phyloP scores from a whole-genome alignment of 2,888 invertebrate species.

The Tolmerus cingulatus region DNA sequence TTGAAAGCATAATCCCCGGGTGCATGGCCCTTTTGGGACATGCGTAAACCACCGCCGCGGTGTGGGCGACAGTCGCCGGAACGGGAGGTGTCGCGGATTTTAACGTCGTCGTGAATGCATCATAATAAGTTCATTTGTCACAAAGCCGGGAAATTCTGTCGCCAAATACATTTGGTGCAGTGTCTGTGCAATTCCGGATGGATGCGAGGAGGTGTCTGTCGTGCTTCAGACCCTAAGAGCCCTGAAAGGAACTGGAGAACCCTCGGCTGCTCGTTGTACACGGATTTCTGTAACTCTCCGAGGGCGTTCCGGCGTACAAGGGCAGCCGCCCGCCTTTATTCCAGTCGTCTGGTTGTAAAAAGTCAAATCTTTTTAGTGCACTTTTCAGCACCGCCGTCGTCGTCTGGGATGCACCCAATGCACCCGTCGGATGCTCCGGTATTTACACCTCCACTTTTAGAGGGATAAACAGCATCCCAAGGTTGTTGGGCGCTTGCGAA shows the following conservation, averaged over 20 bases:
- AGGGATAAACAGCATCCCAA: not conserved
- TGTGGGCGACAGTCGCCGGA: not conserved
- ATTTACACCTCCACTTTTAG: not conserved
- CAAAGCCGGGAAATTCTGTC: not conserved
- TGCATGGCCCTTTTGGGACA: not conserved
- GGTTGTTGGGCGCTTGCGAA: not conserved
- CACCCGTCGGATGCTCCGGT: not conserved
- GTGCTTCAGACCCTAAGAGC: not conserved
- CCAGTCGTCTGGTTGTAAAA: not conserved
- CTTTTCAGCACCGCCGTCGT: not conserved
- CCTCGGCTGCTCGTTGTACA: not conserved
- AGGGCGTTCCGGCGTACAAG: not conserved
- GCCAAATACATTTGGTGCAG: not conserved
- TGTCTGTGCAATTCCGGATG: not conserved
- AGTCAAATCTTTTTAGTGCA: not conserved
- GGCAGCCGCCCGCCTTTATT: not conserved
- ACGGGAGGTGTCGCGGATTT: not conserved
- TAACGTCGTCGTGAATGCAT: not conserved
- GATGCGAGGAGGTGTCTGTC: constrained; percentile 27
- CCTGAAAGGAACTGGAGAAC: not conserved
- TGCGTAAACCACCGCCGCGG: not conserved
- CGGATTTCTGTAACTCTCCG: not conserved
- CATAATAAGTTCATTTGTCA: constrained; percentile 26
- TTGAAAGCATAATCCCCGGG: not conserved
- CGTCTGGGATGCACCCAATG: not conserved